Evolutionary conservation across 2,797 vertebrate genomes (phyloP), one percentile per base, ranked within the genome.

Genomic region (Nannoperca australis): DNA sequence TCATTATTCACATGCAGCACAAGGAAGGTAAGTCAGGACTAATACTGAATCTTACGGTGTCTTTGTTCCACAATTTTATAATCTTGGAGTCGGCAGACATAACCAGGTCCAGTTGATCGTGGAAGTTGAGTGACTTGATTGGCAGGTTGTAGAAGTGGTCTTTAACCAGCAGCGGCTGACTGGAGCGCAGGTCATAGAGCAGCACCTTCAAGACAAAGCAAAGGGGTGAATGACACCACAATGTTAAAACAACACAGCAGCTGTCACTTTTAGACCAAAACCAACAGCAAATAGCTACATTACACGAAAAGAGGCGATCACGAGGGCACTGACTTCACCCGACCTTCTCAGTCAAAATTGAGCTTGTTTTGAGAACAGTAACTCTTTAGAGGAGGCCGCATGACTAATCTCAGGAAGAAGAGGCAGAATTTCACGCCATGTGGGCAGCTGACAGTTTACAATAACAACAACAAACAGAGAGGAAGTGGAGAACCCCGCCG

Each of bases 41-140:
- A 1, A 49, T 6, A 18, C 44, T 27, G 49, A 67, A 17, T 36
- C 90, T 91, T 95, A 99, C 98, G 0, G 93, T 97, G 85, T 98
- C 95, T 94, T 95, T 98, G 91, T 97, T 97, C 98, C 98, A 99
- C 87, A 99, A 95, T 92, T 99, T 99, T 84, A 99, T 95, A 76
- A 99, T 99, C 89, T 98, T 96, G 32, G 97, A 96, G 91, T 99
- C 98, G 0, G 97, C 94, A 3, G 98, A 99, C 83, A 99, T 89
- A 69, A 99, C 94, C 79, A 99, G 94, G 88, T 98, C 97, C 89
- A 98, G 84, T 0, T 94, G 94, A 27, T 87, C 65, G 7, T 99
- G 97, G 93, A 99, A 99, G 90, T 96, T 95, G 73, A 99, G 53
- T 0, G 97, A 97, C 84, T 96, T 97, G 86, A 99, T 98, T 17